Percentiles rank a stretch among this genome's conserved stretches.
Conservation (phyloP, 2,113 vertebrate species). For the Brachionichthys hirsutus region DNA sequence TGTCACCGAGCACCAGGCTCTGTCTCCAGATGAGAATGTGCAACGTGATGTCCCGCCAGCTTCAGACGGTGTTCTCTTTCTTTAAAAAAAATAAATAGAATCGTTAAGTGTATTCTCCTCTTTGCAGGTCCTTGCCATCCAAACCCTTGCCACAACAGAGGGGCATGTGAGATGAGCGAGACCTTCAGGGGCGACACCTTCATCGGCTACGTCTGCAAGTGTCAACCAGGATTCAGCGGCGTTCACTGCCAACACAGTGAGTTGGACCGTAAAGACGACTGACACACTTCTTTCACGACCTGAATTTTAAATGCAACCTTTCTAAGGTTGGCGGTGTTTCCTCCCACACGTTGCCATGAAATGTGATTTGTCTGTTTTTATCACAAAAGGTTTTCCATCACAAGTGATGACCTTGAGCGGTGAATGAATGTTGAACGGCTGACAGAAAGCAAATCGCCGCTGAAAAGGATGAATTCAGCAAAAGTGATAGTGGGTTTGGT, state of each 20-base stretch:
- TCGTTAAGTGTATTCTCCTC: neutral
- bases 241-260: slow-evolving; percentile 99
- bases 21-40: no score
- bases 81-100: neutral
- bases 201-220: slow-evolving; percentile 96
- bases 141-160: slow-evolving; percentile 97
- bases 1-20: no score
- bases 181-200: slow-evolving; percentile 95
- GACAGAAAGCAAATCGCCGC: slow-evolving; percentile 39
- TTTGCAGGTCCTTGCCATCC: slow-evolving; percentile 89
- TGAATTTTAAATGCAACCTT: neutral
- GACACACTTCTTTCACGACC: neutral
- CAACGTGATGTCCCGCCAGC: no score
- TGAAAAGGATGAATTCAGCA: slow-evolving; percentile 56
- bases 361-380: neutral
- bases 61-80: slow-evolving; percentile 1
- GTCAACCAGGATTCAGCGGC: slow-evolving; percentile 90
- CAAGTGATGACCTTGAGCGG: slow-evolving; percentile 46
- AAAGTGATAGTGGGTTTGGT: slow-evolving; percentile 45
- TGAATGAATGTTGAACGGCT: slow-evolving; percentile 34
- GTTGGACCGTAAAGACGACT: slow-evolving; percentile 51
- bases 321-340: neutral
- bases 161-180: slow-evolving; percentile 94
- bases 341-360: neutral
- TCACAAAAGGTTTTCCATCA: slow-evolving; percentile 4